phyloP scores from a whole-genome alignment of 2,113 vertebrate genomes.

The Thomomys bottae region DNA sequence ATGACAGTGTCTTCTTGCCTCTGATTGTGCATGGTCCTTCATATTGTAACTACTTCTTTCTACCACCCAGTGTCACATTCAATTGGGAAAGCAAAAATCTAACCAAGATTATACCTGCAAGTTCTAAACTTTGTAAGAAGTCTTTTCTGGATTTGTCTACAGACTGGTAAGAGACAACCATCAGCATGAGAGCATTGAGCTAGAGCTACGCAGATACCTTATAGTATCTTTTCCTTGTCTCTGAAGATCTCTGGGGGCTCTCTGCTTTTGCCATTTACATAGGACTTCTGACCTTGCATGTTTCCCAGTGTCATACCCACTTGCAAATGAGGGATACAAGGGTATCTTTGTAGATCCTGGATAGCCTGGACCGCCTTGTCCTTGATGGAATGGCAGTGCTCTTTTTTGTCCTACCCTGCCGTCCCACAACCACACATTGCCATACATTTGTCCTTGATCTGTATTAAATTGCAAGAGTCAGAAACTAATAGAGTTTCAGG shows the following conservation, averaged over 20 bases:
- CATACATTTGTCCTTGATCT: slow-evolving; percentile 24
- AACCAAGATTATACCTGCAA: neutral
- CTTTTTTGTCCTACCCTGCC: neutral
- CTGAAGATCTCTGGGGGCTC: neutral
- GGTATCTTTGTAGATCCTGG: neutral
- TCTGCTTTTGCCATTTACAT: neutral
- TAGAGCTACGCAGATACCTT: neutral
- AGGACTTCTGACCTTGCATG: neutral
- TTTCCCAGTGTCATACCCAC: neutral
- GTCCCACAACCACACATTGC: neutral
- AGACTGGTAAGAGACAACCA: neutral
- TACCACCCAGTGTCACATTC: neutral
- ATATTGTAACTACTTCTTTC: neutral
- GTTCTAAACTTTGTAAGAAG: neutral
- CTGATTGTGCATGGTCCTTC: neutral
- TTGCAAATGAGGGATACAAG: neutral
- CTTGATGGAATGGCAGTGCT: neutral
- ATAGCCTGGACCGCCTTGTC: neutral
- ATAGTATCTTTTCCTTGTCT: neutral
- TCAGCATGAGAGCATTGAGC: neutral
- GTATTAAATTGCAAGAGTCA: slow-evolving; percentile 27
- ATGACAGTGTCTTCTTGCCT: neutral
- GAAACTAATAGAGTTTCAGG: neutral
- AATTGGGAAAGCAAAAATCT: slow-evolving; percentile 27
- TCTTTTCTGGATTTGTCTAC: neutral